These are phyloP conservation scores for Lepeophtheirus salmonis DNA, from an alignment of 1,140 invertebrate genomes.

Conservation along the genomic window DNA sequence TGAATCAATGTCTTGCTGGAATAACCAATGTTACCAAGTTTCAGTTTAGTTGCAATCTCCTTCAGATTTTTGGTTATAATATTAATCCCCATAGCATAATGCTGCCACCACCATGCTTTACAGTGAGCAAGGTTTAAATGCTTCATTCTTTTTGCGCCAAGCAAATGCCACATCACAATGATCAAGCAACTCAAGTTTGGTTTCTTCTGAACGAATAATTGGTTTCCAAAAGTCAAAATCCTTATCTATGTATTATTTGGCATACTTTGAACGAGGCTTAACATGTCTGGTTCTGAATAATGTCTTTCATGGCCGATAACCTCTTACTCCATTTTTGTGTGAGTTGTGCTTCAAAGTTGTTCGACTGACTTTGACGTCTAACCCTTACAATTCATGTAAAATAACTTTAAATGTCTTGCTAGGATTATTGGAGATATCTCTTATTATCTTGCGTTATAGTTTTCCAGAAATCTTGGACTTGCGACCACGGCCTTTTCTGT, in stretches of 20 bases:
- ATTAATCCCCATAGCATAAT: neutral
- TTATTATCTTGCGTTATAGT: neutral
- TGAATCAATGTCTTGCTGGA: neutral
- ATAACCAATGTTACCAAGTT: neutral
- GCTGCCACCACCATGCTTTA: neutral
- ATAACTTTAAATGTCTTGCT: neutral
- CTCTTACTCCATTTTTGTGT: neutral
- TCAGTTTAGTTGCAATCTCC: neutral
- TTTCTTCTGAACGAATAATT: neutral
- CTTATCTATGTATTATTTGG: neutral
- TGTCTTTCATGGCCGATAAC: neutral
- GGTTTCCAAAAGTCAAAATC: neutral
- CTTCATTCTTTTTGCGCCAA: neutral
- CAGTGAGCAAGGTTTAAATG: neutral
- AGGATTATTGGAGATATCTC: neutral
- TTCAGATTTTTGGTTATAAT: neutral
- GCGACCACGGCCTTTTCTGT: neutral
- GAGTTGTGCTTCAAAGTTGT: neutral
- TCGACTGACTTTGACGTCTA: neutral
- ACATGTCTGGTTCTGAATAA: neutral
- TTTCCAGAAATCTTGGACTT: neutral
- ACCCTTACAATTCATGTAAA: neutral
- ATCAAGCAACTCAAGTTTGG: neutral
- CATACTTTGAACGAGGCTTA: neutral
- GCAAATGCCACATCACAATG: neutral